A percentile compares a stretch with the other conserved stretches of the same genome.
Conservation (phyloP, 64 coral and sea anemone genomes). For the Pachyseris speciosa region DNA sequence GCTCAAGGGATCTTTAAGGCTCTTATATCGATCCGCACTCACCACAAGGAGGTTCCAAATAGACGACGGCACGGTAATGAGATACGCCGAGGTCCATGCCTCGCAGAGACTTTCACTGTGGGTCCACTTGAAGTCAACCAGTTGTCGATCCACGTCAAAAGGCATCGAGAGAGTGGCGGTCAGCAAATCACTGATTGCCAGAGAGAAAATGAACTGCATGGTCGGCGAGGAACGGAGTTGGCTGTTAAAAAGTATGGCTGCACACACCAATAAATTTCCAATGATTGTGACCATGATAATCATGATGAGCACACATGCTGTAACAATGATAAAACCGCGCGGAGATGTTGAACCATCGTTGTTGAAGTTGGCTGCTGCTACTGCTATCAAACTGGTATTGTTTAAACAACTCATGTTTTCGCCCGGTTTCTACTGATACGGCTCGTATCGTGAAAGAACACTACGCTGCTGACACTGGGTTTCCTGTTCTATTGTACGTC, state of each 20-base stretch:
- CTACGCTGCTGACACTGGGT: not conserved
- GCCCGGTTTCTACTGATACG: not conserved
- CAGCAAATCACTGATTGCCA: constrained; percentile 60
- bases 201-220: constrained; percentile 52
- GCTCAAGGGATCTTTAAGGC: constrained; percentile 73
- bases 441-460: not conserved
- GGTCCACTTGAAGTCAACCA: constrained; percentile 40
- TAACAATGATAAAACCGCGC: not conserved
- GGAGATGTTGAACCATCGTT: not conserved
- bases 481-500: not conserved
- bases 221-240: constrained; percentile 32
- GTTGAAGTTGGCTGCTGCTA: not conserved
- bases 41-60: constrained; percentile 86
- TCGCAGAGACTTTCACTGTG: constrained; percentile 74
- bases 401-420: not conserved
- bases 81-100: constrained; percentile 86
- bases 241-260: constrained; percentile 41
- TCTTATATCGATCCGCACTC: constrained; percentile 91
- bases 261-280: constrained; percentile 68
- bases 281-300: constrained; percentile 48
- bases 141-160: constrained; percentile 71
- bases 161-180: constrained; percentile 62
- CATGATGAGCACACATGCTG: not conserved
- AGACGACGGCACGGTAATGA: constrained; percentile 83
- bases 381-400: not conserved